Conservation (phyloP, 1,140 invertebrate species). For the Leptopilina boulardi region DNA sequence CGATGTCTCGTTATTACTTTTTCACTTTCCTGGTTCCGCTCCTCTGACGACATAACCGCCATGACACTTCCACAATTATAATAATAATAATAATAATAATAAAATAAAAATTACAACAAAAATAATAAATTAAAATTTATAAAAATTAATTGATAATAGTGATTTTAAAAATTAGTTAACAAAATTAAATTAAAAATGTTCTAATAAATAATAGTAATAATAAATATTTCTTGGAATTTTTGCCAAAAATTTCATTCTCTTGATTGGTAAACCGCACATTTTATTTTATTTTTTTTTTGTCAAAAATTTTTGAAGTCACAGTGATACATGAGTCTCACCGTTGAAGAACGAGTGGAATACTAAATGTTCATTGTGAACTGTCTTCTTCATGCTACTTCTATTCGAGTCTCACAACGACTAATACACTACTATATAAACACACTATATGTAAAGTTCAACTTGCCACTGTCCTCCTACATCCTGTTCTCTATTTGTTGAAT, state of each 20-base stretch:
- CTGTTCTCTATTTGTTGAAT: not conserved
- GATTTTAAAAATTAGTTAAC: no score
- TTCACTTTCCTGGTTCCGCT: slow-evolving; percentile 29
- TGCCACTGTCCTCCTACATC: slow-evolving; percentile 20
- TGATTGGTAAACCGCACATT: not conserved
- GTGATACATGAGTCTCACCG: not conserved
- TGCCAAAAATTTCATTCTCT: no score
- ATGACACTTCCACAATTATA: slow-evolving; percentile 46
- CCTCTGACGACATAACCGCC: slow-evolving; percentile 40
- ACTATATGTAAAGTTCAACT: not conserved
- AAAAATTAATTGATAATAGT: no score
- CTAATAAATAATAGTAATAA: no score
- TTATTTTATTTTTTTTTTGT: not conserved
- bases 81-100: no score
- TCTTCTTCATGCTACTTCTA: not conserved
- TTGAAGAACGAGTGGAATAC: not conserved
- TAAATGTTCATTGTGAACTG: slow-evolving; percentile 19
- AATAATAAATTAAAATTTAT: no score
- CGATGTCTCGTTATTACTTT: slow-evolving; percentile 33
- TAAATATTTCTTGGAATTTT: no score
- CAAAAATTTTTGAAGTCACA: not conserved
- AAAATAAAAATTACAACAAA: no score
- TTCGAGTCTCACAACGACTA: not conserved
- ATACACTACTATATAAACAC: no score
- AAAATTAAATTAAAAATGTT: no score